These are phyloP conservation scores for Podabrus alpinus DNA, from an alignment of 2,888 invertebrate species.

Conservation along the genomic window DNA sequence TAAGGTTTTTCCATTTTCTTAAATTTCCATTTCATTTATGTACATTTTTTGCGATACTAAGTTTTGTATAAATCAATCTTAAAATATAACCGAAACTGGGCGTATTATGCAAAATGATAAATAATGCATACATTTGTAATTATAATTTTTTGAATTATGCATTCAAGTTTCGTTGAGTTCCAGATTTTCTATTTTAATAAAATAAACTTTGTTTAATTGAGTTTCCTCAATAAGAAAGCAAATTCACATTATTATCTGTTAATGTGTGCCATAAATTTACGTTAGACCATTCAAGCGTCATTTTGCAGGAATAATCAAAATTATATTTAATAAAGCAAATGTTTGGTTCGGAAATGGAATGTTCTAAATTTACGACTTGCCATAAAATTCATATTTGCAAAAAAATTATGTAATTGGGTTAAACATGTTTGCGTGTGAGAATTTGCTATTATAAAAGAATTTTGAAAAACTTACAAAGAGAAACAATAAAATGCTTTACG, in stretches of 20 bases:
- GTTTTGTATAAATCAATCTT: conserved; percentile 7
- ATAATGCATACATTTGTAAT: conserved; percentile 7
- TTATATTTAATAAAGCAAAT: neutral
- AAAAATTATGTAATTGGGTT: neutral
- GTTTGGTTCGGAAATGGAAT: neutral
- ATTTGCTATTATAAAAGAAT: neutral
- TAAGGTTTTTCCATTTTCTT: conserved; percentile 3
- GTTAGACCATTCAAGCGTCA: neutral
- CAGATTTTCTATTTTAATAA: neutral
- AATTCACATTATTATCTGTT: neutral
- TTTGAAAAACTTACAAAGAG: neutral
- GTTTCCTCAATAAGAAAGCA: neutral
- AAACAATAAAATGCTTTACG: neutral
- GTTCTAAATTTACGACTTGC: neutral
- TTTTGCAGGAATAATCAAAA: neutral
- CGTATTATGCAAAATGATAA: conserved; percentile 4
- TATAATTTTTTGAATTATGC: conserved; percentile 9
- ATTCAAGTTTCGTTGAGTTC: neutral
- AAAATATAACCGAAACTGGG: conserved; percentile 6
- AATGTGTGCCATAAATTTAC: neutral
- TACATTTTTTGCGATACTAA: conserved; percentile 2
- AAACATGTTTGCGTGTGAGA: neutral
- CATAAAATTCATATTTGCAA: neutral
- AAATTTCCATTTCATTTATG: conserved; percentile 9
- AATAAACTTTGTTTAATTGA: neutral